Base-by-base conservation (phyloP, 2,113 vertebrate genomes). In the Thalassarche chlororhynchos region DNA sequence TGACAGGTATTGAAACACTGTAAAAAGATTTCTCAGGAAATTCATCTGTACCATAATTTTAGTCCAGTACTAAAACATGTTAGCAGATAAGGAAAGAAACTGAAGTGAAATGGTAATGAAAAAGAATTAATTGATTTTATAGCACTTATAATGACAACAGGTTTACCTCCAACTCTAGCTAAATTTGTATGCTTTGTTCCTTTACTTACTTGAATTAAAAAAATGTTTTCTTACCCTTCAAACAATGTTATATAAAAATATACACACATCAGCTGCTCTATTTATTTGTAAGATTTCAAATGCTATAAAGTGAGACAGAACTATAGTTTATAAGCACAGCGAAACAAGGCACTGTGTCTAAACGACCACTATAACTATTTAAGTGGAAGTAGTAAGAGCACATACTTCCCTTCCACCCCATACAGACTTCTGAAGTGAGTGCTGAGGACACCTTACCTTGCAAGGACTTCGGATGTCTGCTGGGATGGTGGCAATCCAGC, bases 401-500 rank as follows among this genome's bases (percentile, higher is more conserved):
- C 14, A 17, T 2, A 8, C 26, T 34, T 46, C 62, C 51, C 16
- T 49, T 38, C 42, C 70, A 68, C 9, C 6, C 49, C 40, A 54
- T 6, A 20, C 2, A 42, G 8, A 28, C 19, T 46, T 42, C n/a
- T 23, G 10, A 21, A 60, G 38, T 0, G 52, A 74, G 60, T 36
- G 36, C 38, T 72, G 62, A 60, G 23, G 55, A 76, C 40, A 68
- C 44, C 95, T 97, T 97, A 99, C 99, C 99, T 99, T 55, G 95
- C 84, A 57, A 98, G 95, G 89, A 90, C 94, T 87, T 98, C 97
- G 5, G 98, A 95, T 36, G 97, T 93, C 89, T 98, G 98, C 40
- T 98, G 98, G n/a, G 97, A 90, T 42, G 98, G 98, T 49, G 97
- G 96, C 93, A 98, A 94, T 78, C 81, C 98, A 54, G 62, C 26